A percentile compares a stretch with the other conserved stretches of the same genome.
Evolutionary conservation across 2,888 invertebrate genomes (phyloP).

Genomic region (Autographa pulchrina): DNA sequence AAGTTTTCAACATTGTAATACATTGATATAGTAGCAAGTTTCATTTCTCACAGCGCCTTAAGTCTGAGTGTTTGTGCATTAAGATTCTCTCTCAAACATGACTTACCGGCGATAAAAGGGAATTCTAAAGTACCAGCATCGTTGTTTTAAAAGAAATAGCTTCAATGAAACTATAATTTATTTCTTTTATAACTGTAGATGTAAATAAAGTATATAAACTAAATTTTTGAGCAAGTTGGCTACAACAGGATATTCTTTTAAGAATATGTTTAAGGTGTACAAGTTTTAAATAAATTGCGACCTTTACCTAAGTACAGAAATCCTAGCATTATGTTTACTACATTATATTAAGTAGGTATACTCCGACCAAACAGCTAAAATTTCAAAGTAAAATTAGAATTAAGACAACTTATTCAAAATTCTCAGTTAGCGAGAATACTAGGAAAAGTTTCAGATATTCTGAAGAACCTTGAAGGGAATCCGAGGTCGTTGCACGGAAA

Average conservation of each 20-base stretch:
- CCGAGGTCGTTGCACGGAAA: conserved; percentile 22
- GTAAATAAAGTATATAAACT: not conserved
- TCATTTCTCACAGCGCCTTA: not conserved
- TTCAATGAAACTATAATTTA: not conserved
- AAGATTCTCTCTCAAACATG: conserved; percentile 8
- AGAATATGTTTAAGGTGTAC: too few species aligned
- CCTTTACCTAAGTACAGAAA: not conserved
- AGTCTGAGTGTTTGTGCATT: conserved; percentile 7
- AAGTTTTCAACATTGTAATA: not conserved
- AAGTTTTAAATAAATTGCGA: too few species aligned
- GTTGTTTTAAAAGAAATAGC: not conserved
- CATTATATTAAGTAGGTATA: not conserved
- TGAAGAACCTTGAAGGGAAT: conserved; percentile 17
- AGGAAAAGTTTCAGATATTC: conserved; percentile 27
- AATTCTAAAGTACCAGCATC: not conserved
- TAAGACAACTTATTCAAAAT: conserved; percentile 10
- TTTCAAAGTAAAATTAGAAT: conserved; percentile 5
- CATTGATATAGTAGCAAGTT: not conserved
- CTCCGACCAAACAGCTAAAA: not conserved
- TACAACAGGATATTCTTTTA: too few species aligned
- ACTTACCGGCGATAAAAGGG: not conserved
- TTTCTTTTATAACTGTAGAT: not conserved
- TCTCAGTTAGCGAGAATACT: conserved; percentile 20
- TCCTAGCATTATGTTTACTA: not conserved
- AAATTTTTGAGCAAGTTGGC: not conserved